A percentile compares a stretch with the other conserved stretches of the same genome.
Conservation (phyloP, 2,888 invertebrate species). For the Leucoma salicis region DNA sequence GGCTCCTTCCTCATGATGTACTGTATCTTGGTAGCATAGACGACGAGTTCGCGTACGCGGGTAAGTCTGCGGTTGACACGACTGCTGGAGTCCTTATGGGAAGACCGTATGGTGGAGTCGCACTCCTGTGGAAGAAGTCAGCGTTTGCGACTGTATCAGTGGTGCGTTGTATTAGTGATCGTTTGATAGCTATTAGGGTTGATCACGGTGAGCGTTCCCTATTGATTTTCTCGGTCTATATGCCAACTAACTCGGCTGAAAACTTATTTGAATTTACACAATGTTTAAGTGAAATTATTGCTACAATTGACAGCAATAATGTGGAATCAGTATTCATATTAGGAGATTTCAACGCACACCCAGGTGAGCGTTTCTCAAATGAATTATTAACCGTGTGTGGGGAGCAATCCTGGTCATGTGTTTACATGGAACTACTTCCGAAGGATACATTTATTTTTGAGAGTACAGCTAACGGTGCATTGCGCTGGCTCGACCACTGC, state of each 20-base stretch:
- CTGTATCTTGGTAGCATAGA: neutral
- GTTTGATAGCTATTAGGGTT: neutral
- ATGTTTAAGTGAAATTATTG: neutral
- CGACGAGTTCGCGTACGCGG: neutral
- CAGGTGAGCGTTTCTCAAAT: neutral
- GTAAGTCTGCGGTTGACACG: neutral
- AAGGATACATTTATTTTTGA: neutral
- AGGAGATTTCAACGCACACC: neutral
- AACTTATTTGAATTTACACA: neutral
- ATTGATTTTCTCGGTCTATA: neutral
- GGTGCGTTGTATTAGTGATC: neutral
- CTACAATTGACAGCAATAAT: neutral
- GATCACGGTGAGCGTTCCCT: neutral
- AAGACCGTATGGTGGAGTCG: constrained; percentile 1
- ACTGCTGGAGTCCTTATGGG: neutral
- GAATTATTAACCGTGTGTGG: neutral
- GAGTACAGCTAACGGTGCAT: neutral
- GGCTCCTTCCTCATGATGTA: constrained; percentile 1
- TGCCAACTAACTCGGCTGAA: neutral
- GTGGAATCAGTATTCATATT: neutral
- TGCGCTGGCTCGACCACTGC: neutral
- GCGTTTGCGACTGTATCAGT: neutral
- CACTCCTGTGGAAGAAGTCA: neutral
- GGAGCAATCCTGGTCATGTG: neutral
- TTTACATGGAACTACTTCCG: neutral